Percentiles rank a stretch among this genome's conserved stretches.
Evolutionary conservation across 2,888 invertebrate genomes (phyloP).

Genomic region (Acheta domesticus): DNA sequence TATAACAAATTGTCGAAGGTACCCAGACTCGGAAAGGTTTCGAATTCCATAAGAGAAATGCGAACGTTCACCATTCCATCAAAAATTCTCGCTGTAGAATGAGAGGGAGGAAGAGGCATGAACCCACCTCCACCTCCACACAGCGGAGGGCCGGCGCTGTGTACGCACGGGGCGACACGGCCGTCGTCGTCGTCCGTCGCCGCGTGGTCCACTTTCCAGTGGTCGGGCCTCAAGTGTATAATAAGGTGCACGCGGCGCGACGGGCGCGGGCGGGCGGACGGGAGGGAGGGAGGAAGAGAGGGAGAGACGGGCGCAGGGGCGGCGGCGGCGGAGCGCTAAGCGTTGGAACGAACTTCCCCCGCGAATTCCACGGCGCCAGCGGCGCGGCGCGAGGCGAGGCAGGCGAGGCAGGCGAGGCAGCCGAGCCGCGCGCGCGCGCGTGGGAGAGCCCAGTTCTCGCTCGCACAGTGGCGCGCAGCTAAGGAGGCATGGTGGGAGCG

Average conservation of each 20-base stretch:
- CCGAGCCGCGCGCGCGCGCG: too few relatives aligned
- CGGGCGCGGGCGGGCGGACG: background rate
- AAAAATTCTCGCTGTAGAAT: too few relatives aligned
- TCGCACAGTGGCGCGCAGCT: too few relatives aligned
- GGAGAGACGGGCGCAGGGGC: background rate
- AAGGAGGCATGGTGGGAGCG: background rate
- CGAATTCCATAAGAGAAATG: too few relatives aligned
- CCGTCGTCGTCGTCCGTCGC: background rate
- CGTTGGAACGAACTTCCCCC: conserved; percentile 21
- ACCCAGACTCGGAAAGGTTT: too few relatives aligned
- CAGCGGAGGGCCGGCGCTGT: too few relatives aligned
- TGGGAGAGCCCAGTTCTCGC: too few relatives aligned
- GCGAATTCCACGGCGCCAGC: conserved; percentile 2
- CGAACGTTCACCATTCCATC: too few relatives aligned
- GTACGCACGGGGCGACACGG: background rate
- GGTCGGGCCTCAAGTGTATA: background rate
- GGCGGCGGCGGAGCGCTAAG: background rate
- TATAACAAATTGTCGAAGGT: too few relatives aligned
- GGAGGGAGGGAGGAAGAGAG: background rate
- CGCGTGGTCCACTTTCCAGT: conserved; percentile 3
- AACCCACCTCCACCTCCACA: too few relatives aligned
- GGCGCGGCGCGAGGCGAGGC: background rate
- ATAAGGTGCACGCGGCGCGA: conserved; percentile 12
- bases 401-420: too few relatives aligned
- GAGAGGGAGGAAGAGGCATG: too few relatives aligned